A percentile compares a stretch with the other conserved stretches of the same genome.
Conservation (phyloP, 2,888 invertebrate genomes). For the Drosophila prostipennis region DNA sequence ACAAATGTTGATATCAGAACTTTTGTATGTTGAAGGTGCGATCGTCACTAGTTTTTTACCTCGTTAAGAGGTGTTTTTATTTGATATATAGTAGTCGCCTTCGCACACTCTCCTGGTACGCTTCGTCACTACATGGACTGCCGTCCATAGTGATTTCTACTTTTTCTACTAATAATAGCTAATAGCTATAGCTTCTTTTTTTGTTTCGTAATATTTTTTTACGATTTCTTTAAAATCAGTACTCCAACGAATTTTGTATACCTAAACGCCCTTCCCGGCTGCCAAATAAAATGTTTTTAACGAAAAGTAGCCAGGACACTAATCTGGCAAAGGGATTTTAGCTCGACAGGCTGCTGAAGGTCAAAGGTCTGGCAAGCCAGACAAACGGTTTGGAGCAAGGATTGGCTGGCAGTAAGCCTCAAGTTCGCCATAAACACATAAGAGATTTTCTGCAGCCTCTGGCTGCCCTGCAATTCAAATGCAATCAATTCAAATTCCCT, state of each 20-base stretch:
- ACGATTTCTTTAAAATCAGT: not conserved
- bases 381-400: slow-evolving; percentile 32
- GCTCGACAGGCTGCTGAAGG: slow-evolving; percentile 17
- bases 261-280: not conserved
- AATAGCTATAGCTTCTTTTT: no score
- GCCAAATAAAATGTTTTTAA: slow-evolving; percentile 3
- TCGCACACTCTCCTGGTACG: no score
- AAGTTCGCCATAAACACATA: slow-evolving; percentile 48
- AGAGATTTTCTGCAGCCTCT: slow-evolving; percentile 30
- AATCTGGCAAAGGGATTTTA: not conserved
- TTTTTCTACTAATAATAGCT: no score
- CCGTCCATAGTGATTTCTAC: no score
- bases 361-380: slow-evolving; percentile 26
- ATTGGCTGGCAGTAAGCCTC: slow-evolving; percentile 19
- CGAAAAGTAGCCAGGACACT: not conserved
- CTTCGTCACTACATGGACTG: no score
- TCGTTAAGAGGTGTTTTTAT: no score
- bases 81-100: no score
- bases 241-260: no score
- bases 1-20: no score
- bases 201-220: no score
- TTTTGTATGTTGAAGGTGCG: no score
- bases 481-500: slow-evolving; percentile 73
- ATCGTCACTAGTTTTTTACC: no score
- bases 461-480: slow-evolving; percentile 65